These are phyloP conservation scores for Amorpha juglandis DNA, from an alignment of 2,888 invertebrate genomes.

Conservation along the genomic window DNA sequence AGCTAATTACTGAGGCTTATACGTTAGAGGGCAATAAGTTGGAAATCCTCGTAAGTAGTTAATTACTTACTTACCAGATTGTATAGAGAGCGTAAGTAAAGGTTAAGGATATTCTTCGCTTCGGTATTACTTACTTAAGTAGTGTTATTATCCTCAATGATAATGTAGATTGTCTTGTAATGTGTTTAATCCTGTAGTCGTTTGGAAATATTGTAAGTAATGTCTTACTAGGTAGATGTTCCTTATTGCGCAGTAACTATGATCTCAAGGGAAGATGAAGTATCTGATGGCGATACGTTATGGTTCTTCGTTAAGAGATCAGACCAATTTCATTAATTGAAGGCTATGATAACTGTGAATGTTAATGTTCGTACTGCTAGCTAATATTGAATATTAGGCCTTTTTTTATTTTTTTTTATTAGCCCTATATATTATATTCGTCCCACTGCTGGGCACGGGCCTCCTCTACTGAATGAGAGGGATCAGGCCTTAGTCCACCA, in stretches of 20 bases:
- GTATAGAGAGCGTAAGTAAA: conserved; percentile 4
- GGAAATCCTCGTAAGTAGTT: background rate
- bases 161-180: conserved; percentile 6
- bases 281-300: too few relatives aligned
- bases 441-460: too few relatives aligned
- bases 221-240: background rate
- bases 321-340: too few relatives aligned
- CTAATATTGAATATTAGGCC: too few relatives aligned
- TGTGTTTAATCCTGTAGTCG: background rate
- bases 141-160: background rate
- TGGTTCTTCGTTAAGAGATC: too few relatives aligned
- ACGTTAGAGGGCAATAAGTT: conserved; percentile 2
- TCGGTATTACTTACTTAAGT: background rate
- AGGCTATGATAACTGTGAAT: too few relatives aligned
- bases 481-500: too few relatives aligned
- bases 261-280: too few relatives aligned
- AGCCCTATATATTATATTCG: too few relatives aligned
- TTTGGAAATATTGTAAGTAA: background rate
- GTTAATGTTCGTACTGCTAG: too few relatives aligned
- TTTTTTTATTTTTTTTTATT: too few relatives aligned
- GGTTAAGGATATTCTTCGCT: conserved; percentile 1
- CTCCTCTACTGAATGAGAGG: too few relatives aligned
- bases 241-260: background rate
- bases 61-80: conserved; percentile 10
- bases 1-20: background rate